A percentile compares a stretch with the other conserved stretches of the same genome.
Conservation (phyloP, 2,113 vertebrate species). For the Junco hyemalis region DNA sequence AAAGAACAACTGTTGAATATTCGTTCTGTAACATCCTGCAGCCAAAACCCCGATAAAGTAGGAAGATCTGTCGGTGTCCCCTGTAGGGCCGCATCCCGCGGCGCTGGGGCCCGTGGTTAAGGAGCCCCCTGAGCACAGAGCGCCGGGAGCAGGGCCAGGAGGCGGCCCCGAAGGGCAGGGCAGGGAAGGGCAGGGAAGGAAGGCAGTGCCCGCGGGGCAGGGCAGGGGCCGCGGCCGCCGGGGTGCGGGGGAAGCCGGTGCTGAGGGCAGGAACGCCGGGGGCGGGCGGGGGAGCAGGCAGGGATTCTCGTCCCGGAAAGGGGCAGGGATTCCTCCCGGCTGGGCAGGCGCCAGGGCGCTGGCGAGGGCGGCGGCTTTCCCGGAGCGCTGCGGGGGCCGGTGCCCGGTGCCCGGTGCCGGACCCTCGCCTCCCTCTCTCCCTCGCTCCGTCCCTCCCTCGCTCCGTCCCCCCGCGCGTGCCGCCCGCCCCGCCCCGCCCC, state of each 20-base stretch:
- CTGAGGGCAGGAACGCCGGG: neutral
- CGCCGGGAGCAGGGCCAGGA: neutral
- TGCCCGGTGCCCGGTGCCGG: neutral
- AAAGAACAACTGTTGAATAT: conserved; percentile 32
- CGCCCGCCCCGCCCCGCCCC: too few relatives aligned
- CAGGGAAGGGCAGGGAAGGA: too few relatives aligned
- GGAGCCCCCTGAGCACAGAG: neutral
- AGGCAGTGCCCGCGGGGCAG: neutral
- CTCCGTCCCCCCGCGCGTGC: neutral
- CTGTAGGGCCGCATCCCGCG: neutral
- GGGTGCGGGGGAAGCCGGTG: neutral
- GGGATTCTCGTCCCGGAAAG: neutral
- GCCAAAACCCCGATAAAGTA: rapidly evolving
- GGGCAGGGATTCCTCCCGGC: neutral
- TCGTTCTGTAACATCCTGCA: neutral
- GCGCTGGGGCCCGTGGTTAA: neutral
- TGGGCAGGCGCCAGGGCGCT: neutral
- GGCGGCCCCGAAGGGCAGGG: neutral
- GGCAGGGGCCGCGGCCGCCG: neutral
- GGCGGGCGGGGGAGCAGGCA: neutral
- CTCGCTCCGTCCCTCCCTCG: neutral
- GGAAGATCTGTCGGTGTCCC: neutral
- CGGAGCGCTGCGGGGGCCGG: neutral
- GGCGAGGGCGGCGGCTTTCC: neutral
- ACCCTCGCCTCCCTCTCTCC: neutral